phyloP scores from a whole-genome alignment of 1,140 invertebrate genomes.

The Sarcophaga peregrina region DNA sequence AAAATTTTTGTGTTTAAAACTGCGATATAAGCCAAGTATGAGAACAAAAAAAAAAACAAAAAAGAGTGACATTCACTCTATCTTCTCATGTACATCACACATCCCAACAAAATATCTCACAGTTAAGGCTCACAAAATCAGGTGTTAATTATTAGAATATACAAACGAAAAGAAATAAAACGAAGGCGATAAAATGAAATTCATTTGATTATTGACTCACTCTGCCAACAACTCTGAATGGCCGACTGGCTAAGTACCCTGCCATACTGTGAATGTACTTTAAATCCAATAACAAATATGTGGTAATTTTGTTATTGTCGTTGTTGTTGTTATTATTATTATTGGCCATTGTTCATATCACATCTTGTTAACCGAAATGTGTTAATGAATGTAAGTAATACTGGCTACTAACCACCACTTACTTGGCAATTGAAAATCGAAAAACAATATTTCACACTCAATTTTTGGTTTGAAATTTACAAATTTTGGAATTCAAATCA shows the following conservation, averaged over 20 bases:
- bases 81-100: too few relatives aligned
- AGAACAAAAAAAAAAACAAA: background rate
- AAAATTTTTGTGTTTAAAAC: background rate
- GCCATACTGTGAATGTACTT: background rate
- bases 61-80: too few relatives aligned
- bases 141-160: constrained; percentile 26
- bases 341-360: background rate
- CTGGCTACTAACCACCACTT: background rate
- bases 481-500: constrained; percentile 36
- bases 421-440: too few relatives aligned
- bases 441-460: too few relatives aligned
- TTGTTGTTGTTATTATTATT: background rate
- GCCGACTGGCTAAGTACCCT: background rate
- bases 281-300: constrained; percentile 17
- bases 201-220: too few relatives aligned
- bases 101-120: background rate
- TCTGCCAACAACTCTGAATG: too few relatives aligned
- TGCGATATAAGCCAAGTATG: background rate
- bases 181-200: background rate
- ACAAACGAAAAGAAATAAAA: constrained; percentile 19
- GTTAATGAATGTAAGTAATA: constrained; percentile 54
- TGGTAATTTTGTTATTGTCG: constrained; percentile 26
- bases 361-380: constrained; percentile 58
- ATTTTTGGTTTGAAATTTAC: background rate
- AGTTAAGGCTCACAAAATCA: constrained; percentile 1